These are phyloP conservation scores for Achroia grisella DNA, from an alignment of 1,140 invertebrate species.

Conservation along the genomic window DNA sequence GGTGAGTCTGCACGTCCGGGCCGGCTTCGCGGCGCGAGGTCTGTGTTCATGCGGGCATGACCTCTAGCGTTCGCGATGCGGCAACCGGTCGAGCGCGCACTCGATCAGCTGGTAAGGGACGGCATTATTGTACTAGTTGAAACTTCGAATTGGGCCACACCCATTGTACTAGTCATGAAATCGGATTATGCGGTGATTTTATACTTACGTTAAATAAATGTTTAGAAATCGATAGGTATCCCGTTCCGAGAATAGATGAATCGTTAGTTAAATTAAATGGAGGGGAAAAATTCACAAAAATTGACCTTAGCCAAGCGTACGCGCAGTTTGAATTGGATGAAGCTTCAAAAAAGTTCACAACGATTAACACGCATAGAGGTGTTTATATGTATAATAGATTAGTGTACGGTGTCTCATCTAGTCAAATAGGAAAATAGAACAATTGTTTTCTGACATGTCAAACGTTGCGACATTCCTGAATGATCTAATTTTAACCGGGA, in stretches of 20 bases:
- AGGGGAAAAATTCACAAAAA: conserved; percentile 35
- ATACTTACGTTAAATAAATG: conserved; percentile 33
- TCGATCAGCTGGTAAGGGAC: too few relatives aligned
- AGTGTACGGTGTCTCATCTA: conserved; percentile 23
- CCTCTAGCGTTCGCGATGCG: conserved; percentile 29
- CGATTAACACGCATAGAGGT: conserved; percentile 32
- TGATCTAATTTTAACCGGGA: conserved; percentile 21
- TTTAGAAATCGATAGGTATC: conserved; percentile 41
- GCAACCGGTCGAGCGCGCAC: too few relatives aligned
- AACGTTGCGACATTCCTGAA: conserved; percentile 24
- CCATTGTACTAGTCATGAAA: conserved; percentile 32
- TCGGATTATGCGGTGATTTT: conserved; percentile 26
- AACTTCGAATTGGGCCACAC: too few relatives aligned
- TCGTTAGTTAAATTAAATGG: conserved; percentile 34
- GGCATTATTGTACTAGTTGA: too few relatives aligned
- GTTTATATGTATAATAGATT: conserved; percentile 30
- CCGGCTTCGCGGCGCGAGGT: too few relatives aligned
- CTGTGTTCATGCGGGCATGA: conserved; percentile 28
- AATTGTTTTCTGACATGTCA: conserved; percentile 17
- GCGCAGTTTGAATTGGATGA: conserved; percentile 43
- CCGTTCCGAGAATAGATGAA: conserved; percentile 42
- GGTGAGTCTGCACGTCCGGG: too few relatives aligned
- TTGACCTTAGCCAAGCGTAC: conserved; percentile 52
- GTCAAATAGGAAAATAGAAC: conserved; percentile 14
- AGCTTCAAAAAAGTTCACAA: conserved; percentile 17